Evolutionary conservation across 2,797 vertebrate genomes (phyloP), one percentile per base, ranked within the genome.

Genomic region (Helicolenus hilgendorfi): DNA sequence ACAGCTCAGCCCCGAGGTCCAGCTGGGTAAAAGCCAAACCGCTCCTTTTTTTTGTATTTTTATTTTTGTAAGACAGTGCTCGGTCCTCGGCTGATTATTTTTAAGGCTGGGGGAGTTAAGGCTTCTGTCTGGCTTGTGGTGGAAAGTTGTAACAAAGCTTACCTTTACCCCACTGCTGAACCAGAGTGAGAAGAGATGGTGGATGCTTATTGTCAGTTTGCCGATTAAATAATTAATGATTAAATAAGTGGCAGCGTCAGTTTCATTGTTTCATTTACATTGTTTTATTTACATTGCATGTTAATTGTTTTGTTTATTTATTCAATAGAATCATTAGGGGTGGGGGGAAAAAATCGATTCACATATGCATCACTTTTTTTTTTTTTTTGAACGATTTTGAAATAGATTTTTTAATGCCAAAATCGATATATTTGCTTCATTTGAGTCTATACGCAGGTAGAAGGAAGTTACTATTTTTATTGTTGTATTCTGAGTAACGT

Each of bases 51-150:
- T 81, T 64, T 63, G 2, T 7, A 14, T 33, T 84, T 89, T 77
- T 83, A 36, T 84, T 89, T 84, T 84, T 81, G 11, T 36, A 73
- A 74, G 75, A 59, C 83, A 72, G 33, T 15, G 59, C 73, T 88
- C 74, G 29, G 81, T 74, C 72, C 82, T 69, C 26, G 29, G 80
- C 72, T 70, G 90, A 97, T 98, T 98, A 97, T 98, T 98, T 96
- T 94, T 88, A 81, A 81, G 85, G 77, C 85, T 81, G 36, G 70
- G 41, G 74, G 78, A 97, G 95, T 96, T 96, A 96, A 95, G 93
- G 96, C 95, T 98, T 97, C 97, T 97, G 97, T 98, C 98, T 98
- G 97, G 96, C 96, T 94, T 88, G 81, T 79, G 81, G 77, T 87
- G 38, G 20, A 65, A 69, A 77, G 58, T 72, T 70, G 53, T 70